Percentiles rank a stretch among this genome's conserved stretches.
Evolutionary conservation across 1,140 invertebrate species (phyloP).

Genomic region (Homalodisca vitripennis): DNA sequence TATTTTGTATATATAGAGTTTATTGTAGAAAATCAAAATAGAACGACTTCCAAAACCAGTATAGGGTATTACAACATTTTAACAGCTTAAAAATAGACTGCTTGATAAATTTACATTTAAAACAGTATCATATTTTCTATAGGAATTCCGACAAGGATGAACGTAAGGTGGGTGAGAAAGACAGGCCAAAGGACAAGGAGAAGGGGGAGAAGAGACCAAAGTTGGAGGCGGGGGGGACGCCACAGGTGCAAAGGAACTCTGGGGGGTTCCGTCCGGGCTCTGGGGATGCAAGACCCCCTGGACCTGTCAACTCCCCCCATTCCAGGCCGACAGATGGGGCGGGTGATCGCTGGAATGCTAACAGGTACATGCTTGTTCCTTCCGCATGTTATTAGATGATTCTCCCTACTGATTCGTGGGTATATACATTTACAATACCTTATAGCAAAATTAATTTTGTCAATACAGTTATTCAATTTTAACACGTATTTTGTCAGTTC

Average conservation of each 20-base stretch:
- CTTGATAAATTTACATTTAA: too few relatives aligned
- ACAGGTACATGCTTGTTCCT: background rate
- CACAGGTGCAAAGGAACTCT: background rate
- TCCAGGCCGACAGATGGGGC: constrained; percentile 29
- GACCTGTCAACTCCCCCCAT: constrained; percentile 20
- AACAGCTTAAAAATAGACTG: too few relatives aligned
- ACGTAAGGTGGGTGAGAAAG: constrained; percentile 26
- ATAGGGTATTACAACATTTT: too few relatives aligned
- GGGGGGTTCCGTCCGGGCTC: background rate
- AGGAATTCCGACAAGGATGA: constrained; percentile 27
- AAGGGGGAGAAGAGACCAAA: constrained; percentile 20
- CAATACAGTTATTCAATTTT: too few relatives aligned
- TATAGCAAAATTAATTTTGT: too few relatives aligned
- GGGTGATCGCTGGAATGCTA: constrained; percentile 45
- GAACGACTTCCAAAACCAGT: too few relatives aligned
- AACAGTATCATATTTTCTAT: constrained; percentile 9
- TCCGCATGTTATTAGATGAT: too few relatives aligned
- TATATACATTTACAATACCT: too few relatives aligned
- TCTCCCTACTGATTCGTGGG: too few relatives aligned
- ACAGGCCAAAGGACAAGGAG: constrained; percentile 28
- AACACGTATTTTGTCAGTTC: too few relatives aligned
- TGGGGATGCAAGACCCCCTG: background rate
- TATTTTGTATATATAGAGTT: too few relatives aligned
- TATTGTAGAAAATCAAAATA: too few relatives aligned
- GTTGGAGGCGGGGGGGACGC: constrained; percentile 9